phyloP scores from a whole-genome alignment of 2,888 invertebrate species.

The Apotomis turbidana region DNA sequence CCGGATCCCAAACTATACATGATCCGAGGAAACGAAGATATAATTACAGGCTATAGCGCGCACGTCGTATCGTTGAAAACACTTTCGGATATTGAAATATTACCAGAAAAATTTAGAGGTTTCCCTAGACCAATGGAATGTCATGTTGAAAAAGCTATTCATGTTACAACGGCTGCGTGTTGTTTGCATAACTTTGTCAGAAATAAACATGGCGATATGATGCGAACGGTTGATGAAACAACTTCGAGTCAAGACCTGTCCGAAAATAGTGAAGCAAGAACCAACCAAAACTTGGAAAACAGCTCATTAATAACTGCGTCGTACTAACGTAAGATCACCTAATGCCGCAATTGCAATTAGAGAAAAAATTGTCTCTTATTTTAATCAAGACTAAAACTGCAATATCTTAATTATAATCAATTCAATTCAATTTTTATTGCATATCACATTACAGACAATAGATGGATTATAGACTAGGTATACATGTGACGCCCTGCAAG shows the following conservation, averaged over 20 bases:
- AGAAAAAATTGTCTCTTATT: slow-evolving; percentile 3
- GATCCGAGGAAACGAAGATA: not conserved
- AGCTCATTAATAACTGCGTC: not conserved
- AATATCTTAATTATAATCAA: too few relatives aligned
- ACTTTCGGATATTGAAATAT: not conserved
- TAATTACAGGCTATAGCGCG: not conserved
- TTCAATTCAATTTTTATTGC: too few relatives aligned
- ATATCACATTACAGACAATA: too few relatives aligned
- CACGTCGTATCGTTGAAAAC: slow-evolving; percentile 2
- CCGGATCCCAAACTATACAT: not conserved
- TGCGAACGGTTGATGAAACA: not conserved
- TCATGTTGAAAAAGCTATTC: slow-evolving; percentile 4
- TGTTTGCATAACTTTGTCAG: not conserved
- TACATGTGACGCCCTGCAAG: too few relatives aligned
- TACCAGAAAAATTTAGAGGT: not conserved
- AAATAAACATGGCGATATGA: not conserved
- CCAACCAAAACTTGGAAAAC: not conserved
- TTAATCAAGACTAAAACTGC: too few relatives aligned
- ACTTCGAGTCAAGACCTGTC: too few relatives aligned
- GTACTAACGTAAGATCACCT: not conserved
- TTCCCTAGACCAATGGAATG: not conserved
- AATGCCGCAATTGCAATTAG: slow-evolving; percentile 1
- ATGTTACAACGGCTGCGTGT: not conserved
- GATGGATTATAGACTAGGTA: too few relatives aligned
- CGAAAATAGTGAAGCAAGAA: not conserved